Evolutionary conservation across 1,140 invertebrate species (phyloP).

Genomic region (Hyphantria cunea): DNA sequence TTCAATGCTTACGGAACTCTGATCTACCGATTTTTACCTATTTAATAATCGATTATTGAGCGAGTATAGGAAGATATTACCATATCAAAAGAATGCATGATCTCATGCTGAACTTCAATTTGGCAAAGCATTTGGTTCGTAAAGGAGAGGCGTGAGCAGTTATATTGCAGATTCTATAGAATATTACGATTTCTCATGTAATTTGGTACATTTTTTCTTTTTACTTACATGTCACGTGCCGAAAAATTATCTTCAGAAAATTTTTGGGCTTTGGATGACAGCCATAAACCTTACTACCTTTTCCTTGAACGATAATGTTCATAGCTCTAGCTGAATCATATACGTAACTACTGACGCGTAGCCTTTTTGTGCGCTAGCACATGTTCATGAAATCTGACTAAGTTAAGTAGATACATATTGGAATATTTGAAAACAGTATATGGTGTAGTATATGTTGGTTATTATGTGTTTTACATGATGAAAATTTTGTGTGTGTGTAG

Average conservation of each 20-base stretch:
- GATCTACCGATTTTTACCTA: conserved; percentile 64
- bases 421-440: too few relatives aligned
- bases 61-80: conserved; percentile 61
- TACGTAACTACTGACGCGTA: too few relatives aligned
- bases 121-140: conserved; percentile 61
- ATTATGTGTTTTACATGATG: too few relatives aligned
- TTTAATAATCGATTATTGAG: conserved; percentile 74
- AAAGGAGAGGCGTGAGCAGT: conserved; percentile 44
- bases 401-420: too few relatives aligned
- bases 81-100: conserved; percentile 74
- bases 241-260: conserved; percentile 9
- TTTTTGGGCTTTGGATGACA: conserved; percentile 11
- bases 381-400: too few relatives aligned
- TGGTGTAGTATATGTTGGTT: too few relatives aligned
- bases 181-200: conserved; percentile 23
- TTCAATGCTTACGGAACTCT: conserved; percentile 48
- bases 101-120: conserved; percentile 68
- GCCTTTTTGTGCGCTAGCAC: too few relatives aligned
- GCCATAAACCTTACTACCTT: conserved; percentile 9
- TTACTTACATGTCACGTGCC: conserved; percentile 18
- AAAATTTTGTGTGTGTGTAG: too few relatives aligned
- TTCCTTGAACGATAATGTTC: background rate
- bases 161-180: conserved; percentile 42
- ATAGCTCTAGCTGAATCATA: background rate
- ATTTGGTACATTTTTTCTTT: conserved; percentile 20